phyloP scores from a whole-genome alignment of 2,888 invertebrate species.

The Erebia epiphron region DNA sequence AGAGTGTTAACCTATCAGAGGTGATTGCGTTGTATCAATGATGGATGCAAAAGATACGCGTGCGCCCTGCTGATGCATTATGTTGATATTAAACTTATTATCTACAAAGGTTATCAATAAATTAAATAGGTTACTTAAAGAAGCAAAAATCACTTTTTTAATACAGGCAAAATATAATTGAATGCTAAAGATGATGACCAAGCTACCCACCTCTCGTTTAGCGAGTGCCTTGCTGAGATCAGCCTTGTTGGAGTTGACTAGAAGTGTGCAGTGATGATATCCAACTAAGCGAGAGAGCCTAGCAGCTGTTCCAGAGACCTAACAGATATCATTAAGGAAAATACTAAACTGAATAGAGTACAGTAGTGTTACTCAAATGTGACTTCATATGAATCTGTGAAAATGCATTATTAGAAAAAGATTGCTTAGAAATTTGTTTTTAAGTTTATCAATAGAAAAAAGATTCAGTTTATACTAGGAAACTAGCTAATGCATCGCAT shows the following conservation, averaged over 20 bases:
- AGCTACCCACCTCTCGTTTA: constrained; percentile 86
- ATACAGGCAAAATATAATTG: neutral
- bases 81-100: neutral
- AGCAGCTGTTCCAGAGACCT: constrained; percentile 98
- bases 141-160: neutral
- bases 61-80: too few relatives aligned
- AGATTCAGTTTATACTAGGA: neutral
- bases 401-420: too few relatives aligned
- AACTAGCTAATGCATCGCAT: too few relatives aligned
- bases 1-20: too few relatives aligned
- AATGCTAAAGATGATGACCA: neutral
- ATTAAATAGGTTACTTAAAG: neutral
- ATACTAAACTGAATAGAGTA: constrained; percentile 1
- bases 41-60: too few relatives aligned
- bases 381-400: too few relatives aligned
- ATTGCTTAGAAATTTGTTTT: too few relatives aligned
- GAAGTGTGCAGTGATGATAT: constrained; percentile 98
- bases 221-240: constrained; percentile 88
- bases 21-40: too few relatives aligned
- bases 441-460: neutral
- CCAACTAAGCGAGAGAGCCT: constrained; percentile 93
- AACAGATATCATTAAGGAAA: constrained; percentile 48
- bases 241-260: constrained; percentile 92
- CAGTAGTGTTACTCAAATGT: neutral
- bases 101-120: constrained; percentile 5